phyloP scores from a whole-genome alignment of 2,888 invertebrate species.

The Drosophila merina region DNA sequence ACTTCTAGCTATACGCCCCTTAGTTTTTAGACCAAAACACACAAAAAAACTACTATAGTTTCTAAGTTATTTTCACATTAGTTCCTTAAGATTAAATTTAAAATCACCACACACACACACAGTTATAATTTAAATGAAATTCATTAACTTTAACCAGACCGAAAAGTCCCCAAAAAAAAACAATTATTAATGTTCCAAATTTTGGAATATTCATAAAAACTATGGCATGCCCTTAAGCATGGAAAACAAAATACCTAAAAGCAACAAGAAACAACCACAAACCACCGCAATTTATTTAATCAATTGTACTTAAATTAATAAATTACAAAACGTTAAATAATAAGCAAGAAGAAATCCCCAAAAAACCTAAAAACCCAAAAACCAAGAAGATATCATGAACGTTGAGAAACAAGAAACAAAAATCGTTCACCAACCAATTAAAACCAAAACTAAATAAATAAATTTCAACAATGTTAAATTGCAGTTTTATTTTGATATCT shows the following conservation, averaged over 20 bases:
- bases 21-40: conserved; percentile 15
- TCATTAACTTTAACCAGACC: conserved; percentile 45
- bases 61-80: conserved; percentile 56
- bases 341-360: conserved; percentile 1
- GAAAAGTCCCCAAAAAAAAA: conserved; percentile 54
- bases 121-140: conserved; percentile 27
- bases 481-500: neutral
- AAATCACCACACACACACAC: conserved; percentile 13
- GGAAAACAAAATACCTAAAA: conserved; percentile 48
- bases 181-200: conserved; percentile 43
- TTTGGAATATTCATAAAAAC: neutral
- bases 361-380: neutral
- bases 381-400: conserved; percentile 36
- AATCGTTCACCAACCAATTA: conserved; percentile 24
- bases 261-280: conserved; percentile 53
- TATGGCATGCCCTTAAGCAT: neutral
- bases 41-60: conserved; percentile 19
- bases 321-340: conserved; percentile 16
- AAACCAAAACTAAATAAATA: conserved; percentile 43
- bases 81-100: conserved; percentile 49
- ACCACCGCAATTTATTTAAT: conserved; percentile 71
- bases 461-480: conserved; percentile 14
- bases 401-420: conserved; percentile 11
- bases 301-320: conserved; percentile 61
- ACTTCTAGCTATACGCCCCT: neutral